These are phyloP conservation scores for Cyphomyrmex costatus DNA, from an alignment of 1,140 invertebrate species.

Conservation along the genomic window DNA sequence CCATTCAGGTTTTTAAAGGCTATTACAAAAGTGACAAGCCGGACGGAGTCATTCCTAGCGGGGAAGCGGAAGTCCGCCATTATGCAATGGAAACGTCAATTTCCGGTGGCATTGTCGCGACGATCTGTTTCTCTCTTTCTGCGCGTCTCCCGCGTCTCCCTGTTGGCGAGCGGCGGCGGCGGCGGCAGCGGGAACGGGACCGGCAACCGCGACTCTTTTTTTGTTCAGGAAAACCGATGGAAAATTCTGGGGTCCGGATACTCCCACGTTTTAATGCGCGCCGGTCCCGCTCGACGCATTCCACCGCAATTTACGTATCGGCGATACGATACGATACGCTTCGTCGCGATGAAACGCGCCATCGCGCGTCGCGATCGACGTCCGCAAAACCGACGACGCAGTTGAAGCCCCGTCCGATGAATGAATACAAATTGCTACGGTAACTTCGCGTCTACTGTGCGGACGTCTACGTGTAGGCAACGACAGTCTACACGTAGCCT, in stretches of 20 bases:
- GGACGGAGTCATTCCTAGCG: slow-evolving; percentile 78
- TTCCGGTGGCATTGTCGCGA: slow-evolving; percentile 78
- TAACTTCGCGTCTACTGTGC: slow-evolving; percentile 43
- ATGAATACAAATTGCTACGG: slow-evolving; percentile 63
- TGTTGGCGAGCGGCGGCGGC: neutral
- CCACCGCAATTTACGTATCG: slow-evolving; percentile 54
- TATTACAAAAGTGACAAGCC: slow-evolving; percentile 78
- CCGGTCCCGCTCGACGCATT: slow-evolving; percentile 30
- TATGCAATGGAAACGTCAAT: slow-evolving; percentile 82
- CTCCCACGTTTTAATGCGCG: slow-evolving; percentile 57
- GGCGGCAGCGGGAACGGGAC: slow-evolving; percentile 13
- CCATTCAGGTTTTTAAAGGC: slow-evolving; percentile 79
- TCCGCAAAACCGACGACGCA: slow-evolving; percentile 56
- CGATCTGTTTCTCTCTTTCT: slow-evolving; percentile 75
- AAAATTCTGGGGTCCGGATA: slow-evolving; percentile 59
- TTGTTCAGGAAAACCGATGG: slow-evolving; percentile 62
- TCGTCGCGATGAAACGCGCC: slow-evolving; percentile 41
- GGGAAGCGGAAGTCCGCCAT: slow-evolving; percentile 79
- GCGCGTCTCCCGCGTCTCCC: slow-evolving; percentile 35
- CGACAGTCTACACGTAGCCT: slow-evolving; percentile 34
- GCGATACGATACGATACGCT: neutral
- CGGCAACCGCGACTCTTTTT: slow-evolving; percentile 18
- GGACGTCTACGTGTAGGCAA: slow-evolving; percentile 41
- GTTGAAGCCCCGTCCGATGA: slow-evolving; percentile 45
- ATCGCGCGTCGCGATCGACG: slow-evolving; percentile 35